Evolutionary conservation across 2,888 invertebrate species (phyloP).

Genomic region (Lepidonotus clava): DNA sequence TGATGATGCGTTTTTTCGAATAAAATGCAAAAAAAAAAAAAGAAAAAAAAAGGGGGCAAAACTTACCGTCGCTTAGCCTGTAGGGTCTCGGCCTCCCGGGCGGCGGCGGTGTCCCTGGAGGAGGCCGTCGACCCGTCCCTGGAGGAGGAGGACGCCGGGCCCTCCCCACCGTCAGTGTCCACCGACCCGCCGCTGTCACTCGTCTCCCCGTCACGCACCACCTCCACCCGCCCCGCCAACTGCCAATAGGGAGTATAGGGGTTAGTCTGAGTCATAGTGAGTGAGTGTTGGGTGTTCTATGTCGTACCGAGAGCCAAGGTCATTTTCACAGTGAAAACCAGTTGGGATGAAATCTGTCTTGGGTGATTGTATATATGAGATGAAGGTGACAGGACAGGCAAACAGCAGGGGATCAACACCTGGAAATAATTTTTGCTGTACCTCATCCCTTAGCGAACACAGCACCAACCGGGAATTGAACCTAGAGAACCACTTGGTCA

Average conservation of each 20-base stretch:
- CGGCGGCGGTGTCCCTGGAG: background rate
- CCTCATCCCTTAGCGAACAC: no score
- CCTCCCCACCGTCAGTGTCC: constrained; percentile 66
- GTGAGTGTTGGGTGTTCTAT: no score
- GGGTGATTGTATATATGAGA: no score
- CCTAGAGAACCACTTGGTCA: no score
- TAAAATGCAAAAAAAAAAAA: background rate
- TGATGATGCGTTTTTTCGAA: background rate
- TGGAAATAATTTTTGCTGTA: no score
- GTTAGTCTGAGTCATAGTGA: no score
- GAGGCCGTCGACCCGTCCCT: constrained; percentile 41
- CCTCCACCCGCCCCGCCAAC: constrained; percentile 41
- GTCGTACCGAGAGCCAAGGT: no score
- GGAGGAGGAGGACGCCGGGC: constrained; percentile 45
- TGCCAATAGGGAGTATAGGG: background rate
- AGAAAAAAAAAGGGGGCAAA: background rate
- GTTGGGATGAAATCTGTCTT: no score
- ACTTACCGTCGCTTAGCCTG: constrained; percentile 59
- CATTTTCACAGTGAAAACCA: no score
- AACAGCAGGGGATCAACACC: no score
- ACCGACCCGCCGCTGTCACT: constrained; percentile 60
- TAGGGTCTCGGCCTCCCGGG: constrained; percentile 53
- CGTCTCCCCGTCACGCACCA: constrained; percentile 42
- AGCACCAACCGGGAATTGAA: no score
- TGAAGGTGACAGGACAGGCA: no score